Conservation (phyloP, 1,140 invertebrate genomes). For the Linepithema humile region DNA sequence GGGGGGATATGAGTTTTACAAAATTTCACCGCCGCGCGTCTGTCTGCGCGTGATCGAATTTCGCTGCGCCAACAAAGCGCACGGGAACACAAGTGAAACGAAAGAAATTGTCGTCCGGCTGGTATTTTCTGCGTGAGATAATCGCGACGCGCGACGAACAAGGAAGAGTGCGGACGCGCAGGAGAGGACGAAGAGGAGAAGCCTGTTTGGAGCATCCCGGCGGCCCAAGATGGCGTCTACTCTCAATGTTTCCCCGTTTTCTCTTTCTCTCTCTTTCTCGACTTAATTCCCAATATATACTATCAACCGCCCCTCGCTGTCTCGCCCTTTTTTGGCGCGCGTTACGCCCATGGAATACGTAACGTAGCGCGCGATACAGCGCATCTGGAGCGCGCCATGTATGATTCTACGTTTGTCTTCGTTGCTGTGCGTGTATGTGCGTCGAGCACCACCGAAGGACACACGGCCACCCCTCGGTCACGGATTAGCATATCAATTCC, state of each 20-base stretch:
- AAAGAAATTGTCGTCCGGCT: not conserved
- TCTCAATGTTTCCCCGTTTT: conserved; percentile 28
- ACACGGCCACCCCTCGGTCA: conserved; percentile 54
- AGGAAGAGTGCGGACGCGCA: not conserved
- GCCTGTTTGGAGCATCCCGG: conserved; percentile 43
- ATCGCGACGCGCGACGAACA: not conserved
- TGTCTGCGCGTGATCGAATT: not conserved
- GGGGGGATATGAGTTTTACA: not conserved
- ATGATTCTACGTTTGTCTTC: not conserved
- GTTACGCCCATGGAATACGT: conserved; percentile 69
- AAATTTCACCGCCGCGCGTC: not conserved
- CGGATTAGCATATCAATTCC: conserved; percentile 73
- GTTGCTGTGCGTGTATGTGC: not conserved
- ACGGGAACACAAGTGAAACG: not conserved
- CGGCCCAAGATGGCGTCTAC: conserved; percentile 63
- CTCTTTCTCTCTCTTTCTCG: conserved; percentile 38
- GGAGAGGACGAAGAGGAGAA: conserved; percentile 16
- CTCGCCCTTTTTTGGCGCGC: conserved; percentile 55
- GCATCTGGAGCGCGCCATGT: conserved; percentile 56
- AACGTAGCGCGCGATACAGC: conserved; percentile 47
- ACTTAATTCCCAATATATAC: conserved; percentile 64
- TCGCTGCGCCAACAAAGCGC: conserved; percentile 1
- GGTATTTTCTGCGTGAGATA: conserved; percentile 39
- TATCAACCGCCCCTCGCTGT: conserved; percentile 12
- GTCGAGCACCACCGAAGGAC: conserved; percentile 28